A percentile compares a stretch with the other conserved stretches of the same genome.
Conservation (phyloP, 2,797 vertebrate species). For the Choloepus didactylus region DNA sequence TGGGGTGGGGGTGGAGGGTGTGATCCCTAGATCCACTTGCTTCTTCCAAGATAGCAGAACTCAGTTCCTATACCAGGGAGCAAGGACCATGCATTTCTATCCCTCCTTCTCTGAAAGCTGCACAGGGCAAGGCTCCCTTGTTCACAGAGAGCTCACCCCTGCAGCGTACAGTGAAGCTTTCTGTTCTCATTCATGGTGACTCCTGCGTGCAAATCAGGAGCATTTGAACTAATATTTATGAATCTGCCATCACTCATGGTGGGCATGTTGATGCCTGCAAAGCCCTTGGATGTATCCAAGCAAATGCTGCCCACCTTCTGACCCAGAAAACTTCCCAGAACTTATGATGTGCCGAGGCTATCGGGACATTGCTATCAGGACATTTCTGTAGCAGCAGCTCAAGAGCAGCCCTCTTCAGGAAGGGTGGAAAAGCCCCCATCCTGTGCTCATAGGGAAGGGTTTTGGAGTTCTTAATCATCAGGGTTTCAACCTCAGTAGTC, state of each 20-base stretch:
- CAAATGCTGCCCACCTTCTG: background rate
- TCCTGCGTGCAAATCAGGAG: background rate
- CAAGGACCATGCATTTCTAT: background rate
- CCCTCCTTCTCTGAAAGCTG: background rate
- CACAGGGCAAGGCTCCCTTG: background rate
- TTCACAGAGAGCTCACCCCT: background rate
- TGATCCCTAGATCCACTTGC: background rate
- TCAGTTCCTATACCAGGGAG: background rate
- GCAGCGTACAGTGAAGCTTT: background rate
- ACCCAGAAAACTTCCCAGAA: background rate
- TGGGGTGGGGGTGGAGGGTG: background rate
- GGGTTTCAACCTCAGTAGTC: background rate
- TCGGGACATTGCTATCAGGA: background rate
- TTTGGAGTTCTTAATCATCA: background rate
- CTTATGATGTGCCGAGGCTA: background rate
- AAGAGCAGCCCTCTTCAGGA: background rate
- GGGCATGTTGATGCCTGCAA: background rate
- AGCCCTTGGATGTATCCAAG: background rate
- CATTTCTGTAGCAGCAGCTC: background rate
- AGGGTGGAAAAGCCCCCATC: background rate
- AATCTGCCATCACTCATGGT: background rate
- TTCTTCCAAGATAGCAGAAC: background rate
- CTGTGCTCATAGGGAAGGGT: background rate
- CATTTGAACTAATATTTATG: background rate
- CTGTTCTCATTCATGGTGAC: background rate